These are phyloP conservation scores for Sylvicapra grimmia DNA, from an alignment of 2,113 vertebrate genomes.

Conservation along the genomic window DNA sequence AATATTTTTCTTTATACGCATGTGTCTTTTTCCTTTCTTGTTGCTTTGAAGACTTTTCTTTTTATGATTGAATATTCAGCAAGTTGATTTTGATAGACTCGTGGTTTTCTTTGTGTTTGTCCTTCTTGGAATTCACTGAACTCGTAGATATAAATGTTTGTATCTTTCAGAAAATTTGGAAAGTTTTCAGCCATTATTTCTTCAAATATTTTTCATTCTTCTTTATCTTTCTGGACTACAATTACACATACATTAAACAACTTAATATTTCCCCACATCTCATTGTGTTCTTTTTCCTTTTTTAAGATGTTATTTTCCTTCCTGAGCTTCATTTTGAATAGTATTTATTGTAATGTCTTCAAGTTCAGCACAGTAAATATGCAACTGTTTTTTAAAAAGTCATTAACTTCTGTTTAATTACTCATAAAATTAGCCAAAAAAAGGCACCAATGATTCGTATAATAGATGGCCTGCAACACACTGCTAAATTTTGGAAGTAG, in stretches of 20 bases:
- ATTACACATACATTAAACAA: neutral
- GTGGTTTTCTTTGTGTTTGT: neutral
- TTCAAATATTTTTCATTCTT: neutral
- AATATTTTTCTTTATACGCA: neutral
- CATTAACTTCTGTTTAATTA: conserved; percentile 25
- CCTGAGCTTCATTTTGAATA: neutral
- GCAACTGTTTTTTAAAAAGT: conserved; percentile 28
- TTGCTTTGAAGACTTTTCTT: neutral
- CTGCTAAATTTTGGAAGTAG: conserved; percentile 33
- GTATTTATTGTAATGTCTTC: neutral
- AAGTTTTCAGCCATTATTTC: neutral
- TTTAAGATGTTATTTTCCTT: neutral
- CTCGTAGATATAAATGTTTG: neutral
- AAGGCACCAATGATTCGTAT: neutral
- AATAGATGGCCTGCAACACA: neutral
- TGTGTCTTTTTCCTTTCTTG: neutral
- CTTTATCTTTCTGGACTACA: neutral
- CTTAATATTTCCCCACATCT: neutral
- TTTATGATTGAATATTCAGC: neutral
- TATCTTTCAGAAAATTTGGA: neutral
- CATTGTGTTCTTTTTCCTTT: neutral
- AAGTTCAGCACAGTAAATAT: conserved; percentile 19
- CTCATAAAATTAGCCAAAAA: neutral
- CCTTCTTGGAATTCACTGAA: neutral
- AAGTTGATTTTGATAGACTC: neutral